Evolutionary conservation across 2,888 invertebrate species (phyloP), one percentile per base, ranked within the genome.

Genomic region (Temnothorax ravouxi): DNA sequence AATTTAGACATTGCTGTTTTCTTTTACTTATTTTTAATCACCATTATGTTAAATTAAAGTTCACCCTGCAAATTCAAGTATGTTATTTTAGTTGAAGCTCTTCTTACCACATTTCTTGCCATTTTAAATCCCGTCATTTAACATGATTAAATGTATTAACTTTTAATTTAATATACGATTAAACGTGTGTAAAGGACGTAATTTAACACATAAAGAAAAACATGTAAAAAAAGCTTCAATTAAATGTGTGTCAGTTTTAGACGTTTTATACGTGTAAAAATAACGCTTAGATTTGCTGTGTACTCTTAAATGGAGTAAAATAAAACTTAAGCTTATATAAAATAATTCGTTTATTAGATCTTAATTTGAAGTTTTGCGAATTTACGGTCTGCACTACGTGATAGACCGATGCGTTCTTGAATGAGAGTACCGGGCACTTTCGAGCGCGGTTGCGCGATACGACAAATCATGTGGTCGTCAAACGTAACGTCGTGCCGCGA

Each of bases 401-500:
- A n/a, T 18, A 25, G 4, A 0, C 25, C 13, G 6, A 52, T 29
- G 25, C 54, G n/a, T 77, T 29, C 54, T 44, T 69, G n/a, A 69
- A 8, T 21, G 69, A 67, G 2, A 77, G 8, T 13, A 13, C 21
- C 38, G 44, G 47, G 34, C 13, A 79, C 44, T 59, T 71, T 44
- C 13, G 47, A 47, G 64, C 50, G 29, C 61, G 21, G 21, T 34
- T 41, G 29, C 83, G 59, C 66, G 74, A 18, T n/a, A 72, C 38
- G 47, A 59, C n/a, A 80, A 80, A 80, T 80, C 79, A 72, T 80
- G 74, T 71, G 59, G 38, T 61, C 47, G 59, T 56, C 74, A 72
- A 80, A 80, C 59, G 79, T 59, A 80, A 80, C 74, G 79, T 38
- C 25, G 25, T 59, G 25, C 38, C 38, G 59, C 38, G 59, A 18